Percentiles rank a stretch among this genome's conserved stretches.
Conservation (phyloP, 2,113 vertebrate species). For the Elephantulus edwardii region DNA sequence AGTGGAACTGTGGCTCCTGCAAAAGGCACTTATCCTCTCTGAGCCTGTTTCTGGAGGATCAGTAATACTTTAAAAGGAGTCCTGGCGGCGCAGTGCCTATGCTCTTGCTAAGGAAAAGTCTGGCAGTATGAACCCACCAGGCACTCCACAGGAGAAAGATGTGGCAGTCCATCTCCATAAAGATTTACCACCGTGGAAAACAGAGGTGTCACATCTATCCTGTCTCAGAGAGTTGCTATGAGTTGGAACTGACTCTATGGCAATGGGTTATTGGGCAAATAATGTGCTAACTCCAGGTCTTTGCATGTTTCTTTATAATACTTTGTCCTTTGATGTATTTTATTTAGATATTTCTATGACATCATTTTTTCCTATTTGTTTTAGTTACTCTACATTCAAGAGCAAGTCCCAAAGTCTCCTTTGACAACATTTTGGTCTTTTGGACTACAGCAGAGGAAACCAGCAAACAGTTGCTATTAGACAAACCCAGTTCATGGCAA, state of each 20-base stretch:
- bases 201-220: background rate
- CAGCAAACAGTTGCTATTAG: background rate
- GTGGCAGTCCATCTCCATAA: background rate
- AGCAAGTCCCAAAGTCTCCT: too few species aligned
- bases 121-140: background rate
- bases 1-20: fast-evolving
- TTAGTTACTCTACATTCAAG: too few species aligned
- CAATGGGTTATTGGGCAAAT: background rate
- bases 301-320: too few species aligned
- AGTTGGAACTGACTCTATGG: background rate
- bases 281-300: too few species aligned
- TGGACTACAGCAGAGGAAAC: background rate
- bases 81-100: background rate
- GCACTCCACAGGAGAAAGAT: background rate
- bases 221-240: background rate
- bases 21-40: background rate
- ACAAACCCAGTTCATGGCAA: background rate
- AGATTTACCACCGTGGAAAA: background rate
- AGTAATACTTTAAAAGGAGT: background rate
- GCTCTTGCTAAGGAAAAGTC: background rate
- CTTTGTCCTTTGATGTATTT: too few species aligned
- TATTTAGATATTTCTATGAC: too few species aligned
- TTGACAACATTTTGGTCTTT: too few species aligned
- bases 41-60: background rate
- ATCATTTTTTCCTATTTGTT: too few species aligned